These are phyloP conservation scores for Caenorhabditis auriculariae DNA, from an alignment of 2,888 invertebrate genomes.

Conservation along the genomic window DNA sequence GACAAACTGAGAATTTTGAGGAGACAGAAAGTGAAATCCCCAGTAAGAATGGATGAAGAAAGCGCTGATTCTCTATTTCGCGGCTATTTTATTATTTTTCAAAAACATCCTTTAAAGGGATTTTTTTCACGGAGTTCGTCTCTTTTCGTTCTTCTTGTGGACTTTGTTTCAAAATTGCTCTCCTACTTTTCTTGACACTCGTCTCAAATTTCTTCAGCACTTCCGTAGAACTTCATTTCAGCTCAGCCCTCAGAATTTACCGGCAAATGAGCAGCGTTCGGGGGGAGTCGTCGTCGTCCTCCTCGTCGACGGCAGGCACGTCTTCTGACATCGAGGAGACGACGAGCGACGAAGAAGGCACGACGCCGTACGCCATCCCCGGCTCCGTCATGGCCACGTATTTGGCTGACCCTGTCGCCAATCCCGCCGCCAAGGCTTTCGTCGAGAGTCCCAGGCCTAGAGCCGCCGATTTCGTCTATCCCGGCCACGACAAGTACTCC, in stretches of 20 bases:
- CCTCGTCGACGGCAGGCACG: no score
- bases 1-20: not conserved
- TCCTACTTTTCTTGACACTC: no score
- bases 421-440: slow-evolving; percentile 26
- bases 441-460: slow-evolving; percentile 33
- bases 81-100: no score
- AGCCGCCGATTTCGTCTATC: slow-evolving; percentile 34
- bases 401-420: slow-evolving; percentile 37
- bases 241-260: slow-evolving; percentile 19
- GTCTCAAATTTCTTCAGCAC: no score
- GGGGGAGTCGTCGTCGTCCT: not conserved
- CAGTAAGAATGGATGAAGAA: no score
- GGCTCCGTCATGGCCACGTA: slow-evolving; percentile 36
- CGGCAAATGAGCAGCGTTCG: slow-evolving; percentile 26
- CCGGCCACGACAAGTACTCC: slow-evolving; percentile 18
- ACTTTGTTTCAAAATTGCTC: no score
- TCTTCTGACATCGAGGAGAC: not conserved
- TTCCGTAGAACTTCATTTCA: not conserved
- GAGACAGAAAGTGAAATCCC: not conserved
- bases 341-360: slow-evolving; percentile 10
- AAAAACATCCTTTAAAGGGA: no score
- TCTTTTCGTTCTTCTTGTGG: no score
- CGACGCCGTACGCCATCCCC: slow-evolving; percentile 19
- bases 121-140: no score
- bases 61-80: no score